Evolutionary conservation across 2,888 invertebrate genomes (phyloP), one percentile per base, ranked within the genome.

Genomic region (Andricus curvator): DNA sequence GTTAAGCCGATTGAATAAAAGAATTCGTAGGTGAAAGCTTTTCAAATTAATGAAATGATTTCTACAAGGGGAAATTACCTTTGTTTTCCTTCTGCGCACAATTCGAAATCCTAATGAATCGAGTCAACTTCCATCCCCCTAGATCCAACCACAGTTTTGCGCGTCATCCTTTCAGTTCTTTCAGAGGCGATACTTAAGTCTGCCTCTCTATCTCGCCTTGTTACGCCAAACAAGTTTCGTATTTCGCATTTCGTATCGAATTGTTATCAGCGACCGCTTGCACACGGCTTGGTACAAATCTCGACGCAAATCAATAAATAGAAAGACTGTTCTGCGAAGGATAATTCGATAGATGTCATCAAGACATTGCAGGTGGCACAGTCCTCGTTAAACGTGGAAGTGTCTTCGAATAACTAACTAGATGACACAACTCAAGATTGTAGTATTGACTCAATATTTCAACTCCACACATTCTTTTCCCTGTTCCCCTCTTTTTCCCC

Each of bases 181-280:
- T 65, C 20, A 6, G 13, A 64, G 64, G 29, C 64, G 22, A 25
- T 22, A 25, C 29, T 64, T 64, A 65, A n/a, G 51, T 29, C 29
- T 70, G 56, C 11, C 56, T 48, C 9, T 9, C 41, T 68, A 48
- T 70, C 48, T 70, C 51, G 20, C 70, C 51, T 70, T 51, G 44
- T 70, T 70, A 70, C 25, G 70, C 29, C 29, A 70, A 70, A 70
- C 70, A 51, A 70, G 68, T 25, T 56, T 56, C n/a, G 56, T n/a
- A 56, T 56, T 56, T 56, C 56, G 56, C 56, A 56, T 25, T 70
- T 70, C 48, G 51, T 51, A 48, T 29, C 51, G 70, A 48, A 68
- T 68, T 48, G 17, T 48, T 48, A 68, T 70, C 48, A 51, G 51
- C n/a, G 56, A 17, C 29, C 17, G 25, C 51, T 51, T 51, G 15